Conservation (phyloP, 2,797 vertebrate genomes). For the Florisuga fusca region DNA sequence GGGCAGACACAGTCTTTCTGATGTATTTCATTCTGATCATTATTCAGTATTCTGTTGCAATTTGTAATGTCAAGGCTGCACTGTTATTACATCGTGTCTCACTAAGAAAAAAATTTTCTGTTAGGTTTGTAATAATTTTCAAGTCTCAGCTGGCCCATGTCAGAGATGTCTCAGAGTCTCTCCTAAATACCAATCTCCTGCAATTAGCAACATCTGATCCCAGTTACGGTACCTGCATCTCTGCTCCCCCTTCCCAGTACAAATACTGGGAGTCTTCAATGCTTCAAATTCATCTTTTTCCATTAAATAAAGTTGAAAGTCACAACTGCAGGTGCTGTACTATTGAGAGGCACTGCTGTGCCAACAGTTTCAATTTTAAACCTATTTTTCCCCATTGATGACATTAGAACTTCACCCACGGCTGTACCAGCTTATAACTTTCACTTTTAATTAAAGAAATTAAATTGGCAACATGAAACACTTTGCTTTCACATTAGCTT, state of each 20-base stretch:
- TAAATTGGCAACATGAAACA: constrained; percentile 80
- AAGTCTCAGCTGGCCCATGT: neutral
- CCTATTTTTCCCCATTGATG: constrained; percentile 72
- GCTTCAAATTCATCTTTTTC: constrained; percentile 53
- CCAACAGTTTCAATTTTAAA: constrained; percentile 78
- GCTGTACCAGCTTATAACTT: constrained; percentile 77
- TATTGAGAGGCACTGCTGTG: constrained; percentile 38
- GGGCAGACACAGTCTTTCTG: neutral
- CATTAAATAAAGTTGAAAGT: constrained; percentile 61
- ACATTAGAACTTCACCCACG: constrained; percentile 78
- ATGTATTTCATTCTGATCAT: neutral
- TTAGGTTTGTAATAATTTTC: neutral
- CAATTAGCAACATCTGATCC: constrained; percentile 26
- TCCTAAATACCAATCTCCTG: neutral
- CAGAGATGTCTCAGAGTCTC: constrained; percentile 31
- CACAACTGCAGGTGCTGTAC: constrained; percentile 51
- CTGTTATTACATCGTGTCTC: neutral
- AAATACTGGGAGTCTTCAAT: constrained; percentile 38
- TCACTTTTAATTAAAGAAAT: constrained; percentile 85
- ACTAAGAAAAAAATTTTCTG: neutral
- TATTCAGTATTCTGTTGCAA: neutral
- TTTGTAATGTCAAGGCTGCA: neutral
- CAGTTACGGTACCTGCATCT: constrained; percentile 39
- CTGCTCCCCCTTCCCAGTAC: neutral
- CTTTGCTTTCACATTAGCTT: constrained; percentile 75